Evolutionary conservation across 2,797 vertebrate species (phyloP), one percentile per base, ranked within the genome.

Genomic region (Scolopax bukidnonensis): DNA sequence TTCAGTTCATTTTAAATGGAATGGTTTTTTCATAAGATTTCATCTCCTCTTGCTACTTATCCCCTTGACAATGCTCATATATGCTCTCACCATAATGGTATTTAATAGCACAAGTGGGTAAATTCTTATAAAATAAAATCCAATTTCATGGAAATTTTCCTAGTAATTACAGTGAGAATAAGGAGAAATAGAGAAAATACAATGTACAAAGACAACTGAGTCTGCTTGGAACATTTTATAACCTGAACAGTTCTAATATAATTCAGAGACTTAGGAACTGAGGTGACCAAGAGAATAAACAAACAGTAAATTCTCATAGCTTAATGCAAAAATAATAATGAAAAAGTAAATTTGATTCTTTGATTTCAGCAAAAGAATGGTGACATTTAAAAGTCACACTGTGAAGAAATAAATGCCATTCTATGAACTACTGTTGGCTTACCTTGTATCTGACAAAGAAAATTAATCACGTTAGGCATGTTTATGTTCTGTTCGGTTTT

Each of bases 41-140:
- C 64, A 50, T 85, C 74, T 84, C 54, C 54, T 90, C 13, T 53
- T 76, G 32, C 36, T 79, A 64, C 45, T 89, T 84, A 90, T 60
- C 24, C 70, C 12, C 30, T 57, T 77, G 83, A 90, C 47, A 92
- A 51, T 27, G 36, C 28, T 64, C 24, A 77, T 91, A 65, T 89
- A 20, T 74, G 76, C 19, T 90, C 25, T 76, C 51, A 60, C 20
- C 32, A 8, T 67, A 94, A 94, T 54, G 41, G 57, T 74, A 79
- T 84, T 82, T 51, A 92, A 32, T 36, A 90, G 63, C 41, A 74
- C 14, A 90, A 91, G 40, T 63, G 77, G 17, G 71, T 86, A 84
- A 89, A 93, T 57, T 81, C 53, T 75, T 84, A 64, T 24, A 65
- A 87, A 94, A 93, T 76, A 83, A 94, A 96, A 96, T 87, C 85